Evolutionary conservation across 2,113 vertebrate genomes (phyloP).

Genomic region (Lepus americanus): DNA sequence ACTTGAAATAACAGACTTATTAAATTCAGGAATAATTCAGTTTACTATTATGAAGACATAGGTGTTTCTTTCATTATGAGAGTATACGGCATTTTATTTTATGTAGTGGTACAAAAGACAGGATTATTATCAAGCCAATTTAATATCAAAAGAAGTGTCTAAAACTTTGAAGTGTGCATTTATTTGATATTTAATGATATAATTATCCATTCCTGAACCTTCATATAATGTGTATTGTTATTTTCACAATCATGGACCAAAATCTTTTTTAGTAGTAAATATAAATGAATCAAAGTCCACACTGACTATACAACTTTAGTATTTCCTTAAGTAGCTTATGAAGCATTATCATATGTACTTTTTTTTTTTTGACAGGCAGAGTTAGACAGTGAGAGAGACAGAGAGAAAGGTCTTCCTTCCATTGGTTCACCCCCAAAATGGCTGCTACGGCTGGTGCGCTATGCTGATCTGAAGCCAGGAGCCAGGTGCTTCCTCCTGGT

Average conservation of each 20-base stretch:
- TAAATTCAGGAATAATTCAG: neutral
- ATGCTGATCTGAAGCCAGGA: too few relatives aligned
- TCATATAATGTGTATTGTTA: neutral
- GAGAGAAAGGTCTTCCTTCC: too few relatives aligned
- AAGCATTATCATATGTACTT: neutral
- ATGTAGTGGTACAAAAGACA: conserved; percentile 5
- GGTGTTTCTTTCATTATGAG: conserved; percentile 18
- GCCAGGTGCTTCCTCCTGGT: too few relatives aligned
- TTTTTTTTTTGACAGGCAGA: neutral
- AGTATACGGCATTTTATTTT: neutral
- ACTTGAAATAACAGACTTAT: neutral
- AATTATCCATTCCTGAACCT: neutral
- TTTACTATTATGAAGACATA: neutral
- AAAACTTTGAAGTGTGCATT: neutral
- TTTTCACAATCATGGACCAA: neutral
- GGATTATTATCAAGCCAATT: neutral
- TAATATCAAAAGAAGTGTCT: neutral
- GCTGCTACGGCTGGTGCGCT: too few relatives aligned
- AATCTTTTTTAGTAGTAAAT: neutral
- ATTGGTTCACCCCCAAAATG: too few relatives aligned
- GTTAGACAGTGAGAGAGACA: too few relatives aligned
- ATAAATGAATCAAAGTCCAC: neutral
- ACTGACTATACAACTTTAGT: neutral
- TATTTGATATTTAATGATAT: conserved; percentile 46
- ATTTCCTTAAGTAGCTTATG: conserved; percentile 2